A percentile compares a stretch with the other conserved stretches of the same genome.
phyloP scores from a whole-genome alignment of 1,140 invertebrate genomes.

The Drosophila trapezifrons region DNA sequence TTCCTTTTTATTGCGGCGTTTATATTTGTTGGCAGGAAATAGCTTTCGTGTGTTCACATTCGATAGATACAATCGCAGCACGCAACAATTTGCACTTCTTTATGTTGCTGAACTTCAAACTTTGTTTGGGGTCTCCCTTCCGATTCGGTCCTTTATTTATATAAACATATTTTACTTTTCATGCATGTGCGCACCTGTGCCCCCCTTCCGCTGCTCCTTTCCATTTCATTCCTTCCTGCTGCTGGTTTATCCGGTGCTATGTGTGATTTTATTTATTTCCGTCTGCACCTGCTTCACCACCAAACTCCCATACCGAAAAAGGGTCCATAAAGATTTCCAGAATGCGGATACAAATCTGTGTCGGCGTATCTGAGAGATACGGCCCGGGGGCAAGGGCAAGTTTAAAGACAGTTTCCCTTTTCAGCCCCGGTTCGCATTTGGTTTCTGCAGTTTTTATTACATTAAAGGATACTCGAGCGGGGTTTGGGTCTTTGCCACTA shows the following conservation, averaged over 20 bases:
- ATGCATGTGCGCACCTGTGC: constrained; percentile 66
- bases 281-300: constrained; percentile 42
- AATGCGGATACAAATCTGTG: constrained; percentile 74
- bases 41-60: constrained; percentile 75
- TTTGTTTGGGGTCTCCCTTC: constrained; percentile 44
- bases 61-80: constrained; percentile 81
- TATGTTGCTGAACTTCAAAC: constrained; percentile 77
- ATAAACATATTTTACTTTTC: constrained; percentile 82
- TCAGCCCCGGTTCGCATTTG: constrained; percentile 6
- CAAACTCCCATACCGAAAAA: constrained; percentile 46
- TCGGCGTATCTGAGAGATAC: constrained; percentile 41
- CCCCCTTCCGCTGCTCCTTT: not conserved
- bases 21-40: constrained; percentile 81
- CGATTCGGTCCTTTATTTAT: constrained; percentile 66
- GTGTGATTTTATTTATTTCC: constrained; percentile 66
- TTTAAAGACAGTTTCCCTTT: constrained; percentile 65
- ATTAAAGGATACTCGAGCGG: constrained; percentile 68
- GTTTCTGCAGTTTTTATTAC: constrained; percentile 56
- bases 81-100: constrained; percentile 83
- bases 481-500: constrained; percentile 35
- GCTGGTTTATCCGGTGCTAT: constrained; percentile 32
- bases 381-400: constrained; percentile 39
- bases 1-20: constrained; percentile 75
- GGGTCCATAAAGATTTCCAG: constrained; percentile 65
- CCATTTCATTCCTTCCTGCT: not conserved